Conservation (phyloP, 2,113 vertebrate genomes). For the Cavia porcellus region DNA sequence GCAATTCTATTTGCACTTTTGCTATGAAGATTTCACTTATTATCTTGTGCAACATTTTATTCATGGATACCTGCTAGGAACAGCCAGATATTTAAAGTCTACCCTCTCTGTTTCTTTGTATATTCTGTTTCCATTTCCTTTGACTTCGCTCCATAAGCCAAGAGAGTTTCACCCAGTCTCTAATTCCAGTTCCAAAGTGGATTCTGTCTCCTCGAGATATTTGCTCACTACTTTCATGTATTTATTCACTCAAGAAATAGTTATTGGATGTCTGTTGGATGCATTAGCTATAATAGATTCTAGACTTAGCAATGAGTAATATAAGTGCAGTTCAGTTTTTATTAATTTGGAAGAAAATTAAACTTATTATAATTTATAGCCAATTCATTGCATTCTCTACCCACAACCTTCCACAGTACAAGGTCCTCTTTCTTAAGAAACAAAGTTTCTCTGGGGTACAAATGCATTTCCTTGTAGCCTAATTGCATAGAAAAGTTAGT, state of each 20-base stretch:
- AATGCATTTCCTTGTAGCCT: neutral
- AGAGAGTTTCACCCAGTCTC: neutral
- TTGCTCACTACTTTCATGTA: neutral
- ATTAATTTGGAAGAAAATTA: conserved; percentile 45
- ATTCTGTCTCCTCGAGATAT: neutral
- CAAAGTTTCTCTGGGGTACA: neutral
- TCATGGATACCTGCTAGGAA: conserved; percentile 13
- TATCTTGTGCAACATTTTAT: neutral
- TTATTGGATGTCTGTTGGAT: neutral
- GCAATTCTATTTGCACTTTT: conserved; percentile 50
- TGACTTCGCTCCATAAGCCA: neutral
- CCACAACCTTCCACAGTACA: neutral
- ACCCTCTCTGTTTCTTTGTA: neutral
- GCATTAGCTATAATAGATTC: neutral
- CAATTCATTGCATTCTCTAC: neutral
- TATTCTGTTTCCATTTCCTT: neutral
- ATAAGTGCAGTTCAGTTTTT: neutral
- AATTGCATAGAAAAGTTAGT: neutral
- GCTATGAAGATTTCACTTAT: conserved; percentile 33
- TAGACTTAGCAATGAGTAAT: conserved; percentile 42
- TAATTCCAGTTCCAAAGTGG: neutral
- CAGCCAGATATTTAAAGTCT: neutral
- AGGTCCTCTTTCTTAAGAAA: conserved; percentile 10
- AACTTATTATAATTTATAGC: conserved; percentile 2
- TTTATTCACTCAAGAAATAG: conserved; percentile 39